Conservation (phyloP, 2,797 vertebrate genomes). For the Melanotaenia trifasciata region DNA sequence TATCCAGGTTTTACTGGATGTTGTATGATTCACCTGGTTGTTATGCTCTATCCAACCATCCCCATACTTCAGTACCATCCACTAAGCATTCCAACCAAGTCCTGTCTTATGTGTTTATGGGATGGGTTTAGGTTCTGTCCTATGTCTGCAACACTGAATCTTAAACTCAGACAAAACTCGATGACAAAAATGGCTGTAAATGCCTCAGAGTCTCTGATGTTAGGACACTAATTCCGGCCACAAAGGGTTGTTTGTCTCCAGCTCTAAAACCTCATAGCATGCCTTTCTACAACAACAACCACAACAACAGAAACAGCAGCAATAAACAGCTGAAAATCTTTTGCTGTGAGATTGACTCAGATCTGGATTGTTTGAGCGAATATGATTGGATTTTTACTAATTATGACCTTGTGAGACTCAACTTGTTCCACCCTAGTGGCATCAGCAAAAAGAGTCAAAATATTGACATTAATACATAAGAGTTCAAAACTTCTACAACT, state of each 20-base stretch:
- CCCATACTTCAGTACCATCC: background rate
- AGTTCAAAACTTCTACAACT: slow-evolving; percentile 9
- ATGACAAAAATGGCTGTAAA: slow-evolving; percentile 43
- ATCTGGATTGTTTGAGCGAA: slow-evolving; percentile 9
- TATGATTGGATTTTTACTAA: slow-evolving; percentile 20
- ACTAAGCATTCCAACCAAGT: slow-evolving; percentile 2
- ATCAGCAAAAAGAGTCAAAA: slow-evolving; percentile 15
- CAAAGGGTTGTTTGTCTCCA: slow-evolving; percentile 49
- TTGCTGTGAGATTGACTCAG: slow-evolving; percentile 16
- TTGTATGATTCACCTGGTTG: background rate
- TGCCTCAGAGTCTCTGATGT: slow-evolving; percentile 36
- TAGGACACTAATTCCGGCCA: slow-evolving; percentile 32
- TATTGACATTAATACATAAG: slow-evolving; percentile 14
- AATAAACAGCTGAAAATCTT: slow-evolving; percentile 24
- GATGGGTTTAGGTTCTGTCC: slow-evolving; percentile 53
- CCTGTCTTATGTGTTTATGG: slow-evolving; percentile 24
- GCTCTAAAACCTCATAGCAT: slow-evolving; percentile 55
- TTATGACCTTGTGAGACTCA: slow-evolving; percentile 31
- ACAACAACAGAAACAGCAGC: slow-evolving; percentile 31
- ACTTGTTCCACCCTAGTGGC: slow-evolving; percentile 22
- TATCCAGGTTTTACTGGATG: background rate
- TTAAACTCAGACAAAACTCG: slow-evolving; percentile 47
- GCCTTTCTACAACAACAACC: slow-evolving; percentile 47
- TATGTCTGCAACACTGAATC: slow-evolving; percentile 39
- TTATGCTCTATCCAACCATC: background rate